These are phyloP conservation scores for Eucriotettix oculatus DNA, from an alignment of 2,888 invertebrate species.

Conservation along the genomic window DNA sequence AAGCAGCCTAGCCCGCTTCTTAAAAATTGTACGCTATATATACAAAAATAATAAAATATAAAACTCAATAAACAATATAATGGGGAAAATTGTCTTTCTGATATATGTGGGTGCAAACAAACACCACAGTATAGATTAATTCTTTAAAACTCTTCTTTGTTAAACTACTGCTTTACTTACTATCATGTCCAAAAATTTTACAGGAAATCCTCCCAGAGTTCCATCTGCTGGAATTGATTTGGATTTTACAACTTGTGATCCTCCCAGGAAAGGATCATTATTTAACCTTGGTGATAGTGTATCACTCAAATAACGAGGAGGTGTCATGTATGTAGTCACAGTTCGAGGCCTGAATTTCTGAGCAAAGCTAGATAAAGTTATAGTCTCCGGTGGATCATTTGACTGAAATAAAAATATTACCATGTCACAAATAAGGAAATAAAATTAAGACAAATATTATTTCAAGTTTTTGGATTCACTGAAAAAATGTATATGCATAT, in stretches of 20 bases:
- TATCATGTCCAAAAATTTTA: constrained; percentile 68
- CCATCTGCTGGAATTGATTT: constrained; percentile 6
- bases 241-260: constrained; percentile 26
- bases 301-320: constrained; percentile 24
- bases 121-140: no score
- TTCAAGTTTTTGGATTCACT: background rate
- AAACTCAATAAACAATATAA: no score
- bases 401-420: constrained; percentile 31
- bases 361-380: constrained; percentile 67
- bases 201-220: constrained; percentile 63
- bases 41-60: no score
- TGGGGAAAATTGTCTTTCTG: no score
- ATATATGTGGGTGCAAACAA: no score
- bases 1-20: no score
- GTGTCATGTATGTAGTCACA: constrained; percentile 27
- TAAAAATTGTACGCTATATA: no score
- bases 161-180: constrained; percentile 22
- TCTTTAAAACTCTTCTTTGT: no score
- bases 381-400: constrained; percentile 80
- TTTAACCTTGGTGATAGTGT: constrained; percentile 28
- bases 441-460: background rate
- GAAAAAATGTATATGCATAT: no score
- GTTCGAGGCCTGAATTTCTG: constrained; percentile 61
- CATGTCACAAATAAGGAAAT: background rate
- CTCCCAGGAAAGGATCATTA: constrained; percentile 55